phyloP scores from a whole-genome alignment of 2,113 vertebrate genomes.

The Scatophagus argus region DNA sequence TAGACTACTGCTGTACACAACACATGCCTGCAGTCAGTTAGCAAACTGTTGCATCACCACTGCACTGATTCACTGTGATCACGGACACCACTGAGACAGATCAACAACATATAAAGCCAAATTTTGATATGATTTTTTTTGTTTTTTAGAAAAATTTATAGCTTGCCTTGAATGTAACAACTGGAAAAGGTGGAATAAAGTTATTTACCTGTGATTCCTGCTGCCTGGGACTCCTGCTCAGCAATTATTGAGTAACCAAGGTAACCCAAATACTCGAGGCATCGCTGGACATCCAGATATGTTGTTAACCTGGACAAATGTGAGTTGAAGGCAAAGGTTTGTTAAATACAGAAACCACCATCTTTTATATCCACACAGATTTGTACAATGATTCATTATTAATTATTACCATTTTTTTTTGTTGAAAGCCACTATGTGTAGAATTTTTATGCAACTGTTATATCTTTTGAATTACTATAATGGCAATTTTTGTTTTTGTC shows the following conservation, averaged over 20 bases:
- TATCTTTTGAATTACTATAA: too few species aligned
- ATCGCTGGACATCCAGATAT: conserved; percentile 95
- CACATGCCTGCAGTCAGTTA: conserved; percentile 1
- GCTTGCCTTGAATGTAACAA: not conserved
- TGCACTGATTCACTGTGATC: not conserved
- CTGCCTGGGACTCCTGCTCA: conserved; percentile 96
- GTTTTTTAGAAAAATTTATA: not conserved
- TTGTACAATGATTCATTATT: not conserved
- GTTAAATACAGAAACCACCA: not conserved
- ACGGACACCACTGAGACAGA: not conserved
- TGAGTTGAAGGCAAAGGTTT: not conserved
- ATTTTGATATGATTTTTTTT: too few species aligned
- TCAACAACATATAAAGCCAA: too few species aligned
- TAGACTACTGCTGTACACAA: conserved; percentile 6
- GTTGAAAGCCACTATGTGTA: too few species aligned
- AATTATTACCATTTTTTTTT: not conserved
- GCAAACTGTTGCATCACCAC: conserved; percentile 6
- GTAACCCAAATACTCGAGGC: conserved; percentile 96
- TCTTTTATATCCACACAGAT: not conserved
- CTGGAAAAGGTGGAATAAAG: not conserved
- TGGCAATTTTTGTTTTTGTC: too few species aligned
- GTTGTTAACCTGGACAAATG: conserved; percentile 89
- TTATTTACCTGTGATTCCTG: conserved; percentile 90
- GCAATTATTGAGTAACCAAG: conserved; percentile 96
- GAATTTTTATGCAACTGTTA: too few species aligned